Conservation (phyloP, 2,888 invertebrate genomes). For the Chouioia cunea region DNA sequence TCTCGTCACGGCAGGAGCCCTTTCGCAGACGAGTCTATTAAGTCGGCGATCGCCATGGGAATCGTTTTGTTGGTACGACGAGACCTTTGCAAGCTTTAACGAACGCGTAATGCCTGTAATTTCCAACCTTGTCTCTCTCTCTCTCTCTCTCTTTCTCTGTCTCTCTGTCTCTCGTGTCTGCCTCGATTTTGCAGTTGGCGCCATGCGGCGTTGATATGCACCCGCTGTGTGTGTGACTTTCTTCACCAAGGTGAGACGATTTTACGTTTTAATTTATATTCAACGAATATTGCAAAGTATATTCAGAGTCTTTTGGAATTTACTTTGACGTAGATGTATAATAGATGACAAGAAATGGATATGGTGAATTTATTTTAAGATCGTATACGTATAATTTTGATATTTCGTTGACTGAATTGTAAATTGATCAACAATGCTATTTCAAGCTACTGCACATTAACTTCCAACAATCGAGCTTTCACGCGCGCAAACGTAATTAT, state of each 20-base stretch:
- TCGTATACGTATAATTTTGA: no score
- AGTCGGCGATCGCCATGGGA: constrained; percentile 38
- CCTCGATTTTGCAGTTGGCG: constrained; percentile 35
- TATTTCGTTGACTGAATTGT: no score
- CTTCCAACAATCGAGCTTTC: no score
- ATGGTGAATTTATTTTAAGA: no score
- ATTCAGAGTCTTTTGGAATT: no score
- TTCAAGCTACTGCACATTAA: no score
- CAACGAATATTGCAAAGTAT: not conserved
- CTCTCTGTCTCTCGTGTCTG: not conserved
- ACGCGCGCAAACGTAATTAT: no score
- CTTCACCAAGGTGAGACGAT: not conserved
- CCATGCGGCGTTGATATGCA: constrained; percentile 34
- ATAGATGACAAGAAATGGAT: no score
- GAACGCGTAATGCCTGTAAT: constrained; percentile 35
- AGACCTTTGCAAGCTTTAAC: constrained; percentile 23
- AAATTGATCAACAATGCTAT: no score
- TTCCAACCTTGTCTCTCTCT: constrained; percentile 1
- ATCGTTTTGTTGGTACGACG: constrained; percentile 20
- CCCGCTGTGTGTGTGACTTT: no score
- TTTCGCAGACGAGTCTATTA: constrained; percentile 35
- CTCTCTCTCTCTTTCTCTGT: constrained; percentile 1
- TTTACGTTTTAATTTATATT: not conserved
- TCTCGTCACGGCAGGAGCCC: constrained; percentile 35
- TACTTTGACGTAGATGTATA: no score